Percentiles rank a stretch among this genome's conserved stretches.
phyloP scores from a whole-genome alignment of 2,113 vertebrate genomes.

The Coryphaenoides rupestris region DNA sequence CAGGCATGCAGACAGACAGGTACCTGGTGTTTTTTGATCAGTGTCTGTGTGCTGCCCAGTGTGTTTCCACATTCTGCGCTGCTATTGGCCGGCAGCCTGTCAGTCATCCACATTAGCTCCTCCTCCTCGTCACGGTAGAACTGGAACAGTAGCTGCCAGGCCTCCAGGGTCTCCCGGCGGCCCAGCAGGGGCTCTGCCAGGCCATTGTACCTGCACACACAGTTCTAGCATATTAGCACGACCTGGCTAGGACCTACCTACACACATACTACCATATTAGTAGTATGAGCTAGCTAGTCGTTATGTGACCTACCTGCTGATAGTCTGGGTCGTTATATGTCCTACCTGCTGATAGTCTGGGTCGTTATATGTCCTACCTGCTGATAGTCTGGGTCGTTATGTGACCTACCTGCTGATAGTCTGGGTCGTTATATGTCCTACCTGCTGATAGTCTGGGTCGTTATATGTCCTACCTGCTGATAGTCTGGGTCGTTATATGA shows the following conservation, averaged over 20 bases:
- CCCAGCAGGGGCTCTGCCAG: slow-evolving; percentile 73
- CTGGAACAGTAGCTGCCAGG: slow-evolving; percentile 75
- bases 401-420: no score
- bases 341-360: no score
- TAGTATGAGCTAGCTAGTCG: no score
- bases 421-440: no score
- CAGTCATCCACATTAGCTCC: slow-evolving; percentile 79
- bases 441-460: no score
- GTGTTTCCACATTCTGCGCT: slow-evolving; percentile 75
- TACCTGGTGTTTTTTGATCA: slow-evolving; percentile 85
- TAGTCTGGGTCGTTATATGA: no score
- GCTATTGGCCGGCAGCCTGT: slow-evolving; percentile 69
- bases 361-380: no score
- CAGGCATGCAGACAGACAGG: slow-evolving; percentile 3
- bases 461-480: no score
- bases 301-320: slow-evolving; percentile 76
- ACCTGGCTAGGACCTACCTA: no score
- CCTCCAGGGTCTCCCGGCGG: slow-evolving; percentile 74
- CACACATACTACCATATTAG: no score
- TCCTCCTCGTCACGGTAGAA: slow-evolving; percentile 82
- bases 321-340: slow-evolving; percentile 67
- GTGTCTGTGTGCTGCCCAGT: slow-evolving; percentile 62
- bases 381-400: no score
- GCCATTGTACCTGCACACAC: slow-evolving; percentile 80
- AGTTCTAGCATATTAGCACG: neutral